Evolutionary conservation across 2,888 invertebrate species (phyloP).

Genomic region (Drosophila differens): DNA sequence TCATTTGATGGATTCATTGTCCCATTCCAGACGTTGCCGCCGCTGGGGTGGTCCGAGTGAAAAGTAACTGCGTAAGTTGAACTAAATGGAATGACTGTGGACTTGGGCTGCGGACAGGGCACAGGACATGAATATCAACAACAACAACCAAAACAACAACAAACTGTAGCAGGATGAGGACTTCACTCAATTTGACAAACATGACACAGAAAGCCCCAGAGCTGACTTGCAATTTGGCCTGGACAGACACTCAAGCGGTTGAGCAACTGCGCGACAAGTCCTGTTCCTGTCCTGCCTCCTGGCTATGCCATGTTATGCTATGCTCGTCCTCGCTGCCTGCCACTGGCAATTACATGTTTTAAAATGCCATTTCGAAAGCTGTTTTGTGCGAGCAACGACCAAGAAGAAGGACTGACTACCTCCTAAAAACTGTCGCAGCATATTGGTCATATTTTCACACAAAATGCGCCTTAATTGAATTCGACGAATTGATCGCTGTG

Average conservation of each 20-base stretch:
- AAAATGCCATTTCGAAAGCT: conserved; percentile 70
- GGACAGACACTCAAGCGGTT: conserved; percentile 52
- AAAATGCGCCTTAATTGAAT: conserved; percentile 1
- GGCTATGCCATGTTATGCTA: not conserved
- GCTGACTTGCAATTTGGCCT: conserved; percentile 67
- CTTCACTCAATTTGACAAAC: conserved; percentile 78
- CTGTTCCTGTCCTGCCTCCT: not conserved
- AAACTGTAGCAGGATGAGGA: conserved; percentile 37
- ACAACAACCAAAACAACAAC: not conserved
- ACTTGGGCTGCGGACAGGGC: conserved; percentile 13
- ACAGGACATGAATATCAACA: conserved; percentile 56
- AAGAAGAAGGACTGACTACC: not conserved
- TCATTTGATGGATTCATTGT: conserved; percentile 51
- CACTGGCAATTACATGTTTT: conserved; percentile 72
- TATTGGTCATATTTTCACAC: conserved; percentile 42
- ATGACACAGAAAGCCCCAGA: conserved; percentile 72
- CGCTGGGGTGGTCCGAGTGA: conserved; percentile 17
- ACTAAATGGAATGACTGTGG: conserved; percentile 31
- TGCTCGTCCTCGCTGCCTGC: conserved; percentile 8
- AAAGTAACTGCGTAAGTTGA: conserved; percentile 36
- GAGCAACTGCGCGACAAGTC: conserved; percentile 17
- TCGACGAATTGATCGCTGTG: not conserved
- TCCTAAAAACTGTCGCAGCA: conserved; percentile 10
- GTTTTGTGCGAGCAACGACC: conserved; percentile 56
- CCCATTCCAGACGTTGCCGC: conserved; percentile 22